Evolutionary conservation across 2,797 vertebrate species (phyloP).

Genomic region (Halcyon badia): DNA sequence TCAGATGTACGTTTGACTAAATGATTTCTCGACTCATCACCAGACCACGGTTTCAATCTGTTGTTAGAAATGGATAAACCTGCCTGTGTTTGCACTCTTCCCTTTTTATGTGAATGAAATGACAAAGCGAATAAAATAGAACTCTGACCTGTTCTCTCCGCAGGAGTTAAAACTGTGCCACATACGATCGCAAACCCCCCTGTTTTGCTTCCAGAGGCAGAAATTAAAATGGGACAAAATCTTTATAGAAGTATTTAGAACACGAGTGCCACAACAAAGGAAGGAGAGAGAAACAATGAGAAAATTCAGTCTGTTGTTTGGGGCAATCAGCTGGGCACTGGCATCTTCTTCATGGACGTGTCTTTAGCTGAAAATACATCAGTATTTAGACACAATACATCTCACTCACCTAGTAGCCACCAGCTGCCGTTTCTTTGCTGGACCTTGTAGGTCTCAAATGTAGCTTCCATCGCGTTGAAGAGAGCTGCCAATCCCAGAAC

Average conservation of each 20-base stretch:
- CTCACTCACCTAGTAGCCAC: not conserved
- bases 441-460: not conserved
- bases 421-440: not conserved
- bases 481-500: not conserved
- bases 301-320: not conserved
- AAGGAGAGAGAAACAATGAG: not conserved
- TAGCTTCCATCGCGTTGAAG: not conserved
- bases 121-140: not conserved
- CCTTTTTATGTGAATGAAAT: not conserved
- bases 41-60: not conserved
- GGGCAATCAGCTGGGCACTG: not conserved
- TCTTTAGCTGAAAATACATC: not conserved
- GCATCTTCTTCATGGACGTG: not conserved
- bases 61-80: not conserved
- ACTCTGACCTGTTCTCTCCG: not conserved
- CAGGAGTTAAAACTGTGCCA: not conserved
- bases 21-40: not conserved
- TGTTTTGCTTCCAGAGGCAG: not conserved
- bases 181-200: rapidly evolving
- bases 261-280: rapidly evolving
- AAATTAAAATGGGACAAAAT: not conserved
- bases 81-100: not conserved
- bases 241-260: not conserved
- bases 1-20: not conserved
- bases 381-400: not conserved